Conservation (phyloP, 1,140 invertebrate species). For the Pteromalus puparum region DNA sequence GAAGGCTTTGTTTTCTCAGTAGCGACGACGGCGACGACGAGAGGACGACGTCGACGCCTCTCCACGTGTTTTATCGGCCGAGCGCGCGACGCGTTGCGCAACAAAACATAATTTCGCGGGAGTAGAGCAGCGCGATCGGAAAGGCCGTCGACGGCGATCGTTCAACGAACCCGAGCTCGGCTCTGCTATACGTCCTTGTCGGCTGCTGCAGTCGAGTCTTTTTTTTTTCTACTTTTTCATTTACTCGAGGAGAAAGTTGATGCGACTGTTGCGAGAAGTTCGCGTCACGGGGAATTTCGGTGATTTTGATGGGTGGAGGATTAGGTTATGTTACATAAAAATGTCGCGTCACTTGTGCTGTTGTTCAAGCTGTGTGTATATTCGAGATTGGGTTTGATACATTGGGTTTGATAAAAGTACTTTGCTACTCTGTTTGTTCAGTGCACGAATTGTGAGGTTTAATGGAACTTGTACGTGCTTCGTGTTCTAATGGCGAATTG, state of each 20-base stretch:
- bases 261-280: background rate
- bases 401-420: background rate
- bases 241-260: background rate
- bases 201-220: background rate
- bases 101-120: background rate
- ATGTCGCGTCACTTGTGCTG: background rate
- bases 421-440: no score
- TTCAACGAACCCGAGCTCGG: constrained; percentile 2
- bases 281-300: no score
- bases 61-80: background rate
- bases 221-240: background rate
- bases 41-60: background rate
- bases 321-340: background rate
- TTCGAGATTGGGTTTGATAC: background rate
- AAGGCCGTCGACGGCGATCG: background rate
- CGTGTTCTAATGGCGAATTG: no score
- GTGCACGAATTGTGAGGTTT: no score
- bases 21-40: background rate
- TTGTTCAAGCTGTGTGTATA: background rate
- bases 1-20: background rate
- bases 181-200: background rate
- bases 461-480: no score
- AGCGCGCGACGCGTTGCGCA: background rate
- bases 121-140: background rate
- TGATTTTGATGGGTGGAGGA: no score